Conservation (phyloP, 2,888 invertebrate genomes). For the Euclidia mi region DNA sequence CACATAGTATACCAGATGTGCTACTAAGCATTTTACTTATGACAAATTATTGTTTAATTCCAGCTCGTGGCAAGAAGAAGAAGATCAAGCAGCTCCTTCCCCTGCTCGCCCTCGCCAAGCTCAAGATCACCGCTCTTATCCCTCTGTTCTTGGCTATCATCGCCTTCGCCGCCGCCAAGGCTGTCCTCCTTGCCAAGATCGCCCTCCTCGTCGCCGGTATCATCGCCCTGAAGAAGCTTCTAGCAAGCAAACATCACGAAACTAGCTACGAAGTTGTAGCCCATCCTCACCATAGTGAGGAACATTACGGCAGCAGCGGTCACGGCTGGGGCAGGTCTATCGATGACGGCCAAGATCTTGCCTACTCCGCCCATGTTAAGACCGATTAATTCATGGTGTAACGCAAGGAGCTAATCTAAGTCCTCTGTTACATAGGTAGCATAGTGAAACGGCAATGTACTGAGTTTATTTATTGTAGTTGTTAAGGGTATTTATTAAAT, state of each 20-base stretch:
- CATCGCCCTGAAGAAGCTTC: conserved; percentile 92
- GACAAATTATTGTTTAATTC: conserved; percentile 38
- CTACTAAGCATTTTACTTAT: background rate
- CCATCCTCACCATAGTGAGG: conserved; percentile 91
- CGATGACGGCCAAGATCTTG: conserved; percentile 89
- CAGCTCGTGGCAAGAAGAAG: conserved; percentile 95
- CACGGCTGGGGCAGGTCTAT: conserved; percentile 92
- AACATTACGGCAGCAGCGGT: conserved; percentile 85
- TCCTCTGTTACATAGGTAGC: conserved; percentile 56
- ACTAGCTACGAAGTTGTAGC: conserved; percentile 95
- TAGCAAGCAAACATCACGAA: conserved; percentile 92
- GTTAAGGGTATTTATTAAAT: conserved; percentile 81
- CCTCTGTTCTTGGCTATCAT: conserved; percentile 93
- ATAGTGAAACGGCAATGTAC: conserved; percentile 56
- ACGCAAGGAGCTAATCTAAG: conserved; percentile 62
- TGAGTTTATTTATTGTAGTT: conserved; percentile 79
- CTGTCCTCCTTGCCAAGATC: conserved; percentile 95
- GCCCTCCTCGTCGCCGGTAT: conserved; percentile 94
- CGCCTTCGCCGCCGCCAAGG: conserved; percentile 96
- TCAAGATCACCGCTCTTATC: conserved; percentile 94
- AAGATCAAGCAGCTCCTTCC: conserved; percentile 94
- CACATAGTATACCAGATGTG: background rate
- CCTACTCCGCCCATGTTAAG: conserved; percentile 90
- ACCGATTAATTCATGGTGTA: conserved; percentile 68
- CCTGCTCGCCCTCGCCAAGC: conserved; percentile 93